Conservation (phyloP, 1,140 invertebrate species). For the Holcopasites calliopsidis region DNA sequence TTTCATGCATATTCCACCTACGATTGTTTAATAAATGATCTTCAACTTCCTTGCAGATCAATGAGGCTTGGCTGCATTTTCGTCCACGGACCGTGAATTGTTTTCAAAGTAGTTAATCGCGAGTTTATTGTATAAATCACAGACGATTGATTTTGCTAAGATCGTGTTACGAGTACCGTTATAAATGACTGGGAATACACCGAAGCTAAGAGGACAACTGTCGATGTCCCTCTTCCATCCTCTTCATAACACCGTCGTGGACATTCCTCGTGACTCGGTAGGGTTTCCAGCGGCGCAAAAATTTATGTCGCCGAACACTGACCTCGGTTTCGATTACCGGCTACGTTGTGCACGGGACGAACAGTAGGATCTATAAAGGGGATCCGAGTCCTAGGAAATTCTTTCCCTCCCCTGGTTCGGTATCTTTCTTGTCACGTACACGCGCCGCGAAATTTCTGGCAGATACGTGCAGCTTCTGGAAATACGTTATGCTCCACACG, state of each 20-base stretch:
- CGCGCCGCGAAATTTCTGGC: slow-evolving; percentile 18
- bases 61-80: neutral
- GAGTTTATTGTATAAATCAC: slow-evolving; percentile 6
- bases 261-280: neutral
- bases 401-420: neutral
- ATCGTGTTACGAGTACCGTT: neutral
- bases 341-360: neutral
- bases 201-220: neutral
- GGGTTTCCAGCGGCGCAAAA: slow-evolving; percentile 30
- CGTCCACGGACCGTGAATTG: no score
- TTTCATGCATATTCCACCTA: no score
- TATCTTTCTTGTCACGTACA: slow-evolving; percentile 15
- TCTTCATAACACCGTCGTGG: neutral
- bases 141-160: neutral
- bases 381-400: neutral
- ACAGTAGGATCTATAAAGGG: neutral
- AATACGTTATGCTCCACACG: neutral
- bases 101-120: slow-evolving; percentile 5
- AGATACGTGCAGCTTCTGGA: neutral
- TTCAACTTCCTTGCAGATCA: no score
- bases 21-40: no score
- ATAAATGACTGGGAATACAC: slow-evolving; percentile 5
- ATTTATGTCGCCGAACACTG: slow-evolving; percentile 31
- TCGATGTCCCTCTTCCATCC: neutral
- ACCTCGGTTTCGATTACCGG: slow-evolving; percentile 4